A percentile compares a stretch with the other conserved stretches of the same genome.
Evolutionary conservation across 2,888 invertebrate species (phyloP).

Genomic region (Mesorhabditis spiculigera): DNA sequence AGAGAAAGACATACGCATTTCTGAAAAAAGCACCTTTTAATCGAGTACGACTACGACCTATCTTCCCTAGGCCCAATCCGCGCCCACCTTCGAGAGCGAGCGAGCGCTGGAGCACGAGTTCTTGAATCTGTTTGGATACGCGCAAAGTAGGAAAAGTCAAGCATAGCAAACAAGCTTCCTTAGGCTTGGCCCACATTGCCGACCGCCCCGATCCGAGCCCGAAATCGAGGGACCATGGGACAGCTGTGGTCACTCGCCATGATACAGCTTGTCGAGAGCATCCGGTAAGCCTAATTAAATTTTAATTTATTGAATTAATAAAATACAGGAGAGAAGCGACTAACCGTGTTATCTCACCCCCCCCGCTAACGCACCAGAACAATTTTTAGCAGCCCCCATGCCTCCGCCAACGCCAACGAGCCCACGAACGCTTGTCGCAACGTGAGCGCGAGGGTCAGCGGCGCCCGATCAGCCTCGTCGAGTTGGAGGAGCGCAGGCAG

Average conservation of each 20-base stretch:
- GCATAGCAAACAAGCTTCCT: not conserved
- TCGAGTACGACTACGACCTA: constrained; percentile 1
- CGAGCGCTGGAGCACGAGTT: constrained; percentile 45
- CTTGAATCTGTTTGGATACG: constrained; percentile 45
- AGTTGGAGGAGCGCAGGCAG: not conserved
- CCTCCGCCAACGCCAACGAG: too few relatives aligned
- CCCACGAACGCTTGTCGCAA: too few relatives aligned
- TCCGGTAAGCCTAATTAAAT: too few relatives aligned
- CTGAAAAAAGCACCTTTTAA: not conserved
- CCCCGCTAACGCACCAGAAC: too few relatives aligned
- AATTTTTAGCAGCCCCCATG: too few relatives aligned
- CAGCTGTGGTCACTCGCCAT: too few relatives aligned
- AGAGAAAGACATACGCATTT: not conserved
- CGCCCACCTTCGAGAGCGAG: not conserved
- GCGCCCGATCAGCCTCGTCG: not conserved
- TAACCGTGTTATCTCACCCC: too few relatives aligned
- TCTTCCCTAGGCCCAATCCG: not conserved
- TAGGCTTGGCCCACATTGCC: not conserved
- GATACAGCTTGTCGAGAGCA: too few relatives aligned
- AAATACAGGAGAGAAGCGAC: too few relatives aligned
- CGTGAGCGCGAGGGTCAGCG: too few relatives aligned
- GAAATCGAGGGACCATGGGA: too few relatives aligned
- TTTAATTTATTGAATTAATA: too few relatives aligned
- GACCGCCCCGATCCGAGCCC: not conserved
- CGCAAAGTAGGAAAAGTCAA: constrained; percentile 26